Evolutionary conservation across 2,797 vertebrate genomes (phyloP), one percentile per base, ranked within the genome.

Genomic region (Presbytis comata): DNA sequence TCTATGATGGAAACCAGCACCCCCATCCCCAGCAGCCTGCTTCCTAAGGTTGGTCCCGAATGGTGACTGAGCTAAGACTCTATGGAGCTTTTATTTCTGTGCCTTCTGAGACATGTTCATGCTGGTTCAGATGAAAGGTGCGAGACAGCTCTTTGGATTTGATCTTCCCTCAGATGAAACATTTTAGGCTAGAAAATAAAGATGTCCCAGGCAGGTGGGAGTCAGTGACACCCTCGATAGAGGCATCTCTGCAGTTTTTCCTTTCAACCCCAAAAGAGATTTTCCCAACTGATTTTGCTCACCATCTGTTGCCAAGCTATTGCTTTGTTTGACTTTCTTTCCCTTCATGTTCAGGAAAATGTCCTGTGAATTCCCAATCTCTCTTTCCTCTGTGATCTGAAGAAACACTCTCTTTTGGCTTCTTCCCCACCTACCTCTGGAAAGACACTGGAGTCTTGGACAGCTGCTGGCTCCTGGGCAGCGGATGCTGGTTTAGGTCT

Each of bases 151-250:
- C 80, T 93, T 83, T 74, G 59, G 80, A 85, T 75, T 39, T 80
- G 76, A 90, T 91, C 76, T 85, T 86, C 22, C 70, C 24, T 28
- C 11, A 64, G 89, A 78, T 50, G 41, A 24, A 95, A 89, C 57
- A 64, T 96, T 87, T 78, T 55, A 90, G 95, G 16, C 79, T 74
- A 75, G 79, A 74, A 94, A 92, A 96, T 88, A 82, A 74, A 93
- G 95, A 87, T 2, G 9, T 86, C 36, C 61, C 44, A 59, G 84
- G 93, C 72, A 80, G 86, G 79, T 81, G 89, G 89, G 86, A 94
- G 83, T 57, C 12, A 48, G 0, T 21, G 46, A 48, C 70, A 67
- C 44, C 91, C 89, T 94, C 2, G 0, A 78, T n/a, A 57, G 46
- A 67, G 28, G 36, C 80, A 57, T 90, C 76, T 46, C 91, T n/a